Conservation (phyloP, 2,113 vertebrate genomes). For the Callocephalon fimbriatum region DNA sequence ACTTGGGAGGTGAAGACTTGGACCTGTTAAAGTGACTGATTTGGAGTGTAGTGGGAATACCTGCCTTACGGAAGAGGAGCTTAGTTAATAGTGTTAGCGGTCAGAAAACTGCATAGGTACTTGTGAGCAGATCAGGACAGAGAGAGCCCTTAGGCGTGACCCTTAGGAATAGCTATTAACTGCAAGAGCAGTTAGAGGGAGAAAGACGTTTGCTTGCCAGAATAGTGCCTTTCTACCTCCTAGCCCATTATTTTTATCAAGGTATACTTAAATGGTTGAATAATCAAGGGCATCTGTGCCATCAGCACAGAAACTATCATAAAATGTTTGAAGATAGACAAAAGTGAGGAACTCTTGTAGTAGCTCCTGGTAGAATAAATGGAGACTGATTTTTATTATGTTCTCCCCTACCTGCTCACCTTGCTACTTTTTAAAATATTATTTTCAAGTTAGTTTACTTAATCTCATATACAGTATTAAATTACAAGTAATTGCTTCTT, state of each 20-base stretch:
- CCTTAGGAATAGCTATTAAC: accelerated
- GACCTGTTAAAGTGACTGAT: not conserved
- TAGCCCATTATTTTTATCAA: accelerated
- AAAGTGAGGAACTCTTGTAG: not conserved
- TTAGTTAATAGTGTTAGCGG: accelerated
- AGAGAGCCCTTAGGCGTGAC: accelerated
- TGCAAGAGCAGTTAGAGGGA: not conserved
- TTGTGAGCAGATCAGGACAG: accelerated
- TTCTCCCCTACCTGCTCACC: not conserved
- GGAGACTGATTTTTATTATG: not conserved
- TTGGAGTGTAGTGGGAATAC: accelerated
- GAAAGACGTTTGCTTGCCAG: accelerated
- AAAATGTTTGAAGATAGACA: not conserved
- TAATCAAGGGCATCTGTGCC: not conserved
- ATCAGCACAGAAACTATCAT: accelerated
- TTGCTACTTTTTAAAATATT: not conserved
- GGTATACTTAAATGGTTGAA: not conserved
- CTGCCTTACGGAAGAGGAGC: not conserved
- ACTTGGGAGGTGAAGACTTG: accelerated
- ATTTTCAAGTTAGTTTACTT: not conserved
- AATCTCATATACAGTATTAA: not conserved
- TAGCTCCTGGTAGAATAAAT: not conserved
- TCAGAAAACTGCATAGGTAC: accelerated
- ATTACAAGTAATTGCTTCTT: not conserved
- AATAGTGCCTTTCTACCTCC: not conserved